Base-by-base conservation (phyloP, 2,797 vertebrate species). In the Parauchenoglanis punctatus region DNA sequence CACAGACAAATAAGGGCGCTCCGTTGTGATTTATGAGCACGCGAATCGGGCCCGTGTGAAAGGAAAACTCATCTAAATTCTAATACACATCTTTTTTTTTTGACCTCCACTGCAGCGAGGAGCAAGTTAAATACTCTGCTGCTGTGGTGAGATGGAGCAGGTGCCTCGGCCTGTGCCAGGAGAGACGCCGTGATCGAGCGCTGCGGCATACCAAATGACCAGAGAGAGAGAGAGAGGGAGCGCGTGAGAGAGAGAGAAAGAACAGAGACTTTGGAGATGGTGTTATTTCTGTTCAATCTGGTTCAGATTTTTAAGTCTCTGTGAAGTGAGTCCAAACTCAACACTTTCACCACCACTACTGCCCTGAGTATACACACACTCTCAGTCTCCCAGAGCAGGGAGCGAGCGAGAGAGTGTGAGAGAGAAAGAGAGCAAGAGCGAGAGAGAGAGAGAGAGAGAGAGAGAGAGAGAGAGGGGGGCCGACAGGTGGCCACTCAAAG, bases 181-280 rank as follows among this genome's bases (percentile, higher is more conserved):
- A 88, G 89, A 90, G 89, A 80, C 88, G 90, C 68, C 83, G 87
- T 59, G 68, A 70, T 92, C 91, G 91, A 90, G 92, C 90, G 92
- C 92, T 92, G 92, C 91, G 93, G 95, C 94, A 95, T 96, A 94
- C 94, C 94, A 96, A 96, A 94, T 88, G 89, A 77, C 65, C 76
- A 65, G 23, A 7, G 86, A 49, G 13, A 75, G 61, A 89, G 11
- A 31, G 12, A 35, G 75, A 58, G 75, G 56, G 81, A 76, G 67
- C 44, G 82, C 61, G 82, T 88, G 81, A 52, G 56, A 63, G 35
- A 70, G 15, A 20, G 67, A 40, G 81, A 77, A 68, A 85, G 78
- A 92, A n/a, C 81, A 70, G 7, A 78, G 63, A 83, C 18, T 44
- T 72, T 72, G 4, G 12, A 11, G 4, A 35, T 73, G 40, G 40